Percentiles rank a stretch among this genome's conserved stretches.
Evolutionary conservation across 2,888 invertebrate genomes (phyloP).

Genomic region (Coleophora flavipennella): DNA sequence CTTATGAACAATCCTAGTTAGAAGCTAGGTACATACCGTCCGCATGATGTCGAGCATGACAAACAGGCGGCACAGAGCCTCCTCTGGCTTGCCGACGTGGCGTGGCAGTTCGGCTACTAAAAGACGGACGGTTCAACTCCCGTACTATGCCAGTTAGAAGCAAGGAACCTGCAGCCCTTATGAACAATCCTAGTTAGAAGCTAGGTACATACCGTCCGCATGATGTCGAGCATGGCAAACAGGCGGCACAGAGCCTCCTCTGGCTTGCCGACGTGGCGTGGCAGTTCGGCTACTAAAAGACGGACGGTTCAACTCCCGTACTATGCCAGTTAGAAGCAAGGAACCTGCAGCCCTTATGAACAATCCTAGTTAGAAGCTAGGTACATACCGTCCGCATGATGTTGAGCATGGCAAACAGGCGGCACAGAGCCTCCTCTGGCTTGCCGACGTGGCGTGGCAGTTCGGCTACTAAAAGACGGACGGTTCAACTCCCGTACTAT

Average conservation of each 20-base stretch:
- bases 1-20: too few relatives aligned
- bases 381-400: slow-evolving; percentile 79
- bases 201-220: slow-evolving; percentile 81
- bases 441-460: slow-evolving; percentile 86
- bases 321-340: slow-evolving; percentile 92
- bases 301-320: slow-evolving; percentile 89
- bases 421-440: slow-evolving; percentile 80
- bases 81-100: slow-evolving; percentile 82
- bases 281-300: slow-evolving; percentile 89
- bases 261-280: slow-evolving; percentile 83
- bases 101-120: slow-evolving; percentile 90
- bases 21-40: too few relatives aligned
- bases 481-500: slow-evolving; percentile 84
- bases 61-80: slow-evolving; percentile 81
- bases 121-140: slow-evolving; percentile 86
- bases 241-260: slow-evolving; percentile 82
- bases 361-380: too few relatives aligned
- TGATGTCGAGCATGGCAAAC: slow-evolving; percentile 76
- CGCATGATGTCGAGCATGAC: slow-evolving; percentile 76
- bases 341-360: too few relatives aligned
- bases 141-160: slow-evolving; percentile 92
- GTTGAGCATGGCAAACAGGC: slow-evolving; percentile 78
- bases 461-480: slow-evolving; percentile 90
- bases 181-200: too few relatives aligned
- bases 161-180: too few relatives aligned